These are phyloP conservation scores for Chrysopa pallens DNA, from an alignment of 1,140 invertebrate species.

Conservation along the genomic window DNA sequence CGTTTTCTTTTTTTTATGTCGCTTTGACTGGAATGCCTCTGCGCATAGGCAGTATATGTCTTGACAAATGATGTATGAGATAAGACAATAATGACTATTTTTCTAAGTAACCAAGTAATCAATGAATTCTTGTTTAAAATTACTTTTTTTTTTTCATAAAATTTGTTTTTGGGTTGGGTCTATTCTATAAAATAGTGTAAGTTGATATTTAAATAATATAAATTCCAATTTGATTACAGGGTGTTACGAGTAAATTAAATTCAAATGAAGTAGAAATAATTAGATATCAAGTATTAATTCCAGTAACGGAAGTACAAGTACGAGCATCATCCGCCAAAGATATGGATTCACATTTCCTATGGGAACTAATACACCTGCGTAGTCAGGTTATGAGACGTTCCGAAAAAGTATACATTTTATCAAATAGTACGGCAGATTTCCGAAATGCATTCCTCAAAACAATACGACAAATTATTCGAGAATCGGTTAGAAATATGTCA, in stretches of 20 bases:
- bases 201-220: too few relatives aligned
- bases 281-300: slow-evolving; percentile 86
- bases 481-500: slow-evolving; percentile 87
- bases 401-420: slow-evolving; percentile 92
- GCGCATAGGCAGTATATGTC: too few relatives aligned
- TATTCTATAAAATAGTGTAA: too few relatives aligned
- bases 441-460: slow-evolving; percentile 91
- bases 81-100: too few relatives aligned
- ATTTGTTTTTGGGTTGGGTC: too few relatives aligned
- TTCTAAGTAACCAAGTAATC: too few relatives aligned
- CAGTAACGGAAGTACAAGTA: slow-evolving; percentile 93
- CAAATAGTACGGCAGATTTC: slow-evolving; percentile 89
- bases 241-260: slow-evolving; percentile 65
- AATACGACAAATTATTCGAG: slow-evolving; percentile 88
- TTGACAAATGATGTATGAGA: too few relatives aligned
- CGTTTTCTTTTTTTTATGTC: too few relatives aligned
- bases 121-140: too few relatives aligned
- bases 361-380: slow-evolving; percentile 89
- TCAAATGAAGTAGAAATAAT: slow-evolving; percentile 88
- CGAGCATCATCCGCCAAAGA: slow-evolving; percentile 78
- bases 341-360: slow-evolving; percentile 86
- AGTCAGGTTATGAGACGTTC: slow-evolving; percentile 84
- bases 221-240: too few relatives aligned
- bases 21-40: too few relatives aligned
- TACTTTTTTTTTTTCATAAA: too few relatives aligned